phyloP scores from a whole-genome alignment of 2,113 vertebrate genomes.

The Otolemur garnettii region DNA sequence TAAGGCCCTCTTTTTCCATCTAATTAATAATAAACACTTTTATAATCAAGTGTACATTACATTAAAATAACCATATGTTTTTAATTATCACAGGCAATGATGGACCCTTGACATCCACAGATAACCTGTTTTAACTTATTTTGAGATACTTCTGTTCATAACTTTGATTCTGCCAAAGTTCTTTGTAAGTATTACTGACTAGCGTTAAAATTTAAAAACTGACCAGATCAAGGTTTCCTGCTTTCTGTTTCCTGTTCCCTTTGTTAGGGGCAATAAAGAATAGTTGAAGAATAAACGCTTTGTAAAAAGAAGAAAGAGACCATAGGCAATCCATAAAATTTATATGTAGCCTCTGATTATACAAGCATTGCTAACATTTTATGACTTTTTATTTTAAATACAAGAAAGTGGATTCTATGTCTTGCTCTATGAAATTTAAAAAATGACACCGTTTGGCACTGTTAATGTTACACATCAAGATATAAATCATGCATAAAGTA shows the following conservation, averaged over 20 bases:
- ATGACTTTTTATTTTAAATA: slow-evolving; percentile 27
- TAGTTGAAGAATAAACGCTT: not conserved
- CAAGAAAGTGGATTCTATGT: not conserved
- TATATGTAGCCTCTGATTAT: not conserved
- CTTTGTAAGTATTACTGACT: not conserved
- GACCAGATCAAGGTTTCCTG: not conserved
- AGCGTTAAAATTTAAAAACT: not conserved
- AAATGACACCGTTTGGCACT: not conserved
- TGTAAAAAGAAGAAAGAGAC: not conserved
- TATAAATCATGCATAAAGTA: not conserved
- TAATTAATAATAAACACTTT: slow-evolving; percentile 37
- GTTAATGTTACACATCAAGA: slow-evolving; percentile 27
- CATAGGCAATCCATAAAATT: slow-evolving; percentile 5
- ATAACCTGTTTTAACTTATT: not conserved
- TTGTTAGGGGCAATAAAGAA: not conserved
- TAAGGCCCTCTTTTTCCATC: not conserved
- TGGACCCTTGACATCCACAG: not conserved
- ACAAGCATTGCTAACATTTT: not conserved
- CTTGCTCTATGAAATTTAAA: slow-evolving; percentile 14
- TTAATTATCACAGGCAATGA: not conserved
- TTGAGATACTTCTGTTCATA: not conserved
- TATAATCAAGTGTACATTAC: slow-evolving; percentile 4
- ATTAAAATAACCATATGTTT: slow-evolving; percentile 30
- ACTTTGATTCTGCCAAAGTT: not conserved
- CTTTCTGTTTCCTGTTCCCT: not conserved